phyloP scores from a whole-genome alignment of 2,888 invertebrate genomes.

The Megalurothrips usitatus region DNA sequence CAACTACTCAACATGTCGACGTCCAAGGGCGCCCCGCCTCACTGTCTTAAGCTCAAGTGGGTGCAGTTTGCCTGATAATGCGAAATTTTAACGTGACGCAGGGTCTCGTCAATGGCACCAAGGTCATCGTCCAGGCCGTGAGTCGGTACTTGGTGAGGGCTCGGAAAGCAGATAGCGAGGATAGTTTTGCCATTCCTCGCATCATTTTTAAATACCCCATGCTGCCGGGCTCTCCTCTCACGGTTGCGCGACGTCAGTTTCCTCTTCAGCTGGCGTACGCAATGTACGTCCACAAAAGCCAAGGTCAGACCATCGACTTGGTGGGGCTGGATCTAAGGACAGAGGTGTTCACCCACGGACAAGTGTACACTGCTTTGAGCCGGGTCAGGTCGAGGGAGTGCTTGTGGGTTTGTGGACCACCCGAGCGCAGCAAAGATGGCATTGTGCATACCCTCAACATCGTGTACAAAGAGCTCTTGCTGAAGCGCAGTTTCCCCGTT shows the following conservation, averaged over 20 bases:
- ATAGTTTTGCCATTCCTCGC: not conserved
- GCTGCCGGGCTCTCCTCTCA: not conserved
- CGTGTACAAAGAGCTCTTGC: not conserved
- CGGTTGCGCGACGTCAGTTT: not conserved
- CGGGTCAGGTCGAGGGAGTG: not conserved
- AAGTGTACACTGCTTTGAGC: slow-evolving; percentile 27
- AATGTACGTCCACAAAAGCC: slow-evolving; percentile 31
- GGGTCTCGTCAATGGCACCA: slow-evolving; percentile 30
- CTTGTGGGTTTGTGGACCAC: not conserved
- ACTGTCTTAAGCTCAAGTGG: slow-evolving; percentile 25
- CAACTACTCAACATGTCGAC: slow-evolving; percentile 2
- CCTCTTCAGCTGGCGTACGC: slow-evolving; percentile 28
- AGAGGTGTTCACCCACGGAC: slow-evolving; percentile 29
- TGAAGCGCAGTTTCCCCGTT: no score
- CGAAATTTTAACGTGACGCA: slow-evolving; percentile 28
- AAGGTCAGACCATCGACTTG: slow-evolving; percentile 30
- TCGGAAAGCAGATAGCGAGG: not conserved
- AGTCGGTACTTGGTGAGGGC: not conserved
- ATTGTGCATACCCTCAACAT: not conserved
- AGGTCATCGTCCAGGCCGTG: not conserved
- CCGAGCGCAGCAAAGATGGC: not conserved
- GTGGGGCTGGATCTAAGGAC: slow-evolving; percentile 29
- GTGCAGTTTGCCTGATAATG: slow-evolving; percentile 25
- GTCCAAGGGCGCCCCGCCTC: slow-evolving; percentile 21
- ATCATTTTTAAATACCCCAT: slow-evolving; percentile 1